These are phyloP conservation scores for Procambarus clarkii DNA, from an alignment of 1,140 invertebrate genomes.

Conservation along the genomic window DNA sequence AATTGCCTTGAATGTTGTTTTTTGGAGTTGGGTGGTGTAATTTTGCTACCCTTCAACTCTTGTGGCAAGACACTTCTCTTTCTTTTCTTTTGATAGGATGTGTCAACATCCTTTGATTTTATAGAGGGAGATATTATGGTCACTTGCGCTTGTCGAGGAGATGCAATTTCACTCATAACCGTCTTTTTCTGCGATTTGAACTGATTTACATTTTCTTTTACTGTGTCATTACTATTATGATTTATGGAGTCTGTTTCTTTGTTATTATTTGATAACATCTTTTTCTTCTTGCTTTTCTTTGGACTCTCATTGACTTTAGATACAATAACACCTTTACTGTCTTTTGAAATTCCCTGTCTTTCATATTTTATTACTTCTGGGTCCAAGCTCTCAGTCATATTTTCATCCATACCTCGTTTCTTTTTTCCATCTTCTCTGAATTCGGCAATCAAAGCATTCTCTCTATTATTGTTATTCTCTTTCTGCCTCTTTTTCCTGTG, in stretches of 20 bases:
- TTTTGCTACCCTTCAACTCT: not conserved
- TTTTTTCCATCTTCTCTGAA: not conserved
- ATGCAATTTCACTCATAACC: not conserved
- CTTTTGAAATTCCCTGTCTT: not conserved
- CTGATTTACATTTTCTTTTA: not conserved
- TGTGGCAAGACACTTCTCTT: not conserved
- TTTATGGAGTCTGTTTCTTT: not conserved
- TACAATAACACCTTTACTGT: no score
- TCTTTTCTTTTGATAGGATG: not conserved
- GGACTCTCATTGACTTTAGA: not conserved
- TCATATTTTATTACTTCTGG: no score
- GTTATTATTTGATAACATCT: no score
- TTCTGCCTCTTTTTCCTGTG: not conserved
- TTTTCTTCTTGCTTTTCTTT: constrained; percentile 4
- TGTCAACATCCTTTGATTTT: not conserved
- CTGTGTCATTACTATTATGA: not conserved
- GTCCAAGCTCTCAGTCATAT: no score
- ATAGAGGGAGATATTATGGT: not conserved
- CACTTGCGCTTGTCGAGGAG: not conserved
- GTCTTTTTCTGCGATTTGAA: not conserved
- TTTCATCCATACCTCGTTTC: no score
- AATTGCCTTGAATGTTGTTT: no score
- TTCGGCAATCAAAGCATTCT: not conserved
- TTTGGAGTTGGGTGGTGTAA: not conserved
- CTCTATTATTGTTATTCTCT: not conserved